These are phyloP conservation scores for Hirtodrosophila confusa DNA, from an alignment of 2,888 invertebrate genomes.

Conservation along the genomic window DNA sequence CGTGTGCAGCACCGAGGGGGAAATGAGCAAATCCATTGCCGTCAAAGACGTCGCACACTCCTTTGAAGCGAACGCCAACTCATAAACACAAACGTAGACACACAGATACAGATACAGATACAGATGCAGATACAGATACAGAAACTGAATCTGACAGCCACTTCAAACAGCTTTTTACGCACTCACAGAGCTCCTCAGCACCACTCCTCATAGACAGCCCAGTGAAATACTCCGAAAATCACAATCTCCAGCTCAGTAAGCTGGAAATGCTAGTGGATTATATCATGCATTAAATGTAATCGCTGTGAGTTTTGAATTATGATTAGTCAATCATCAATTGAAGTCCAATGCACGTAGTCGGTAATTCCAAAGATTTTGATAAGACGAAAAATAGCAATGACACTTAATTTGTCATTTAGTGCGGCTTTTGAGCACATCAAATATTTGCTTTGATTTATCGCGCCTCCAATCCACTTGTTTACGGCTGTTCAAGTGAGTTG, in stretches of 20 bases:
- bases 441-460: conserved; percentile 27
- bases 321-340: conserved; percentile 52
- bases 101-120: conserved; percentile 21
- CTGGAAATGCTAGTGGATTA: conserved; percentile 64
- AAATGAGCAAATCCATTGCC: conserved; percentile 56
- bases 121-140: conserved; percentile 34
- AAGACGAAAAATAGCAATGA: conserved; percentile 32
- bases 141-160: conserved; percentile 62
- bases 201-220: conserved; percentile 4
- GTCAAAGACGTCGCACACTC: conserved; percentile 70
- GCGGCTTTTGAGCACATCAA: conserved; percentile 35
- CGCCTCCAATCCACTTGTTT: not conserved
- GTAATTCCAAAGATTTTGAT: conserved; percentile 38
- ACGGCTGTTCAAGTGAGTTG: no score
- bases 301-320: conserved; percentile 63
- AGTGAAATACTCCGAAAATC: conserved; percentile 15
- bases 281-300: conserved; percentile 63
- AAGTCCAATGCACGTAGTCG: conserved; percentile 35
- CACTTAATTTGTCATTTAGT: conserved; percentile 50
- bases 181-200: conserved; percentile 16
- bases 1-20: conserved; percentile 19
- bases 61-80: conserved; percentile 61
- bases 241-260: conserved; percentile 61
- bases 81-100: conserved; percentile 9
- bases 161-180: conserved; percentile 58